These are phyloP conservation scores for Manduca sexta DNA, from an alignment of 1,140 invertebrate genomes.

Conservation along the genomic window DNA sequence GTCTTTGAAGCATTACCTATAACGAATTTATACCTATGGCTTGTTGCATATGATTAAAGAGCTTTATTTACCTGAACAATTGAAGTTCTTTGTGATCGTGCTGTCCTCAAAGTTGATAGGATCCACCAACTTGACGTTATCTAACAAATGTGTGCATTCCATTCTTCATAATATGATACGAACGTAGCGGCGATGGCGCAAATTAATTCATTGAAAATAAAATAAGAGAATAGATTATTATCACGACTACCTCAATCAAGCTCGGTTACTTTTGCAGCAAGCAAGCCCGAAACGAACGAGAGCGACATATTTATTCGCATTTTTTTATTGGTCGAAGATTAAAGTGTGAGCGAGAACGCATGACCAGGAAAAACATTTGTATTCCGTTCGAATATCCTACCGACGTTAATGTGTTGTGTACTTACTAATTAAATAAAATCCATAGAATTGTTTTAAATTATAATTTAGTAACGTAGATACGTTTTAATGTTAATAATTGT, in stretches of 20 bases:
- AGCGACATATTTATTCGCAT: conserved; percentile 35
- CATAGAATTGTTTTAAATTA: too few relatives aligned
- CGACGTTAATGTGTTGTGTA: too few relatives aligned
- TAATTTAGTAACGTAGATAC: too few relatives aligned
- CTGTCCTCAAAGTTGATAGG: conserved; percentile 64
- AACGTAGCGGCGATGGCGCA: conserved; percentile 26
- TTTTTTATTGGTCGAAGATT: conserved; percentile 22
- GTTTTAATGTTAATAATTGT: too few relatives aligned
- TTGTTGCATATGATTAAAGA: conserved; percentile 6
- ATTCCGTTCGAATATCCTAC: conserved; percentile 32
- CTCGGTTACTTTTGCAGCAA: conserved; percentile 12
- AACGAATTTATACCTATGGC: not conserved
- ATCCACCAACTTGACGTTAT: conserved; percentile 74
- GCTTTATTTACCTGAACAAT: conserved; percentile 64
- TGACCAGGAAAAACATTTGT: conserved; percentile 27
- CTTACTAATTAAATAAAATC: too few relatives aligned
- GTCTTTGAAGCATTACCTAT: not conserved
- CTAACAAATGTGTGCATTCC: conserved; percentile 77
- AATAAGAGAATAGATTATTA: conserved; percentile 15
- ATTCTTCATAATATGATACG: conserved; percentile 68
- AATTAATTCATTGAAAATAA: conserved; percentile 49
- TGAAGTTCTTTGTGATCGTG: conserved; percentile 69
- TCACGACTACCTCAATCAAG: conserved; percentile 2
- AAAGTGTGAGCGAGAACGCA: conserved; percentile 27
- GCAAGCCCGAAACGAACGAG: conserved; percentile 23